Evolutionary conservation across 2,113 vertebrate genomes (phyloP).

Genomic region (Erpornis zantholeuca): DNA sequence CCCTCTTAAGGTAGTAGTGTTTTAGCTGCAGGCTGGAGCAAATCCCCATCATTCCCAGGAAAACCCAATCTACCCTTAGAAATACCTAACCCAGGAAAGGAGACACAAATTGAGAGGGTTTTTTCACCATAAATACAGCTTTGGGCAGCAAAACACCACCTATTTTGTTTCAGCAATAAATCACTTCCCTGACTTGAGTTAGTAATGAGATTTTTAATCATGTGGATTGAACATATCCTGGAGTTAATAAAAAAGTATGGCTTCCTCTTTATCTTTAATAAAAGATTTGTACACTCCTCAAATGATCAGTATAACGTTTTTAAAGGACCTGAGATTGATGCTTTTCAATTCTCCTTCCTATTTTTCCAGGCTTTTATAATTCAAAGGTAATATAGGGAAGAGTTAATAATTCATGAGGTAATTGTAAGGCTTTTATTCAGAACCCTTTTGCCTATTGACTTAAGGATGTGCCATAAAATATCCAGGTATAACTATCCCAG

Average conservation of each 20-base stretch:
- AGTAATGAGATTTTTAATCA: slow-evolving; percentile 80
- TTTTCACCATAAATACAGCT: slow-evolving; percentile 50
- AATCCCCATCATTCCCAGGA: slow-evolving; percentile 22
- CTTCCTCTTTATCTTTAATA: slow-evolving; percentile 78
- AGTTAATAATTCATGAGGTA: slow-evolving; percentile 80
- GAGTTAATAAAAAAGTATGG: slow-evolving; percentile 76
- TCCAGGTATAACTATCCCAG: slow-evolving; percentile 63
- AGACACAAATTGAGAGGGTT: slow-evolving; percentile 32
- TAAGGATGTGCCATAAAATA: slow-evolving; percentile 73
- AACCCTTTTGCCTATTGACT: slow-evolving; percentile 76
- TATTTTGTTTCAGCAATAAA: slow-evolving; percentile 68
- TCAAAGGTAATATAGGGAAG: slow-evolving; percentile 68
- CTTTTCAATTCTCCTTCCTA: slow-evolving; percentile 70
- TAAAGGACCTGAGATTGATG: slow-evolving; percentile 73
- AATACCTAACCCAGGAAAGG: slow-evolving; percentile 42
- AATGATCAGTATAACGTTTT: slow-evolving; percentile 73
- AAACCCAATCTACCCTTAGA: slow-evolving; percentile 57
- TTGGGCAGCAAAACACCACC: slow-evolving; percentile 56
- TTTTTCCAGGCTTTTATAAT: slow-evolving; percentile 74
- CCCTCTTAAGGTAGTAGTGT: slow-evolving; percentile 45
- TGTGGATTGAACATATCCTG: slow-evolving; percentile 69
- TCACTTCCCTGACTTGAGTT: slow-evolving; percentile 64
- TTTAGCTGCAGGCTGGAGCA: neutral
- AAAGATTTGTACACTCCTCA: slow-evolving; percentile 77
- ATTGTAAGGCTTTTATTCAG: slow-evolving; percentile 77